Conservation (phyloP, 1,140 invertebrate genomes). For the Oryctes rhinoceros region DNA sequence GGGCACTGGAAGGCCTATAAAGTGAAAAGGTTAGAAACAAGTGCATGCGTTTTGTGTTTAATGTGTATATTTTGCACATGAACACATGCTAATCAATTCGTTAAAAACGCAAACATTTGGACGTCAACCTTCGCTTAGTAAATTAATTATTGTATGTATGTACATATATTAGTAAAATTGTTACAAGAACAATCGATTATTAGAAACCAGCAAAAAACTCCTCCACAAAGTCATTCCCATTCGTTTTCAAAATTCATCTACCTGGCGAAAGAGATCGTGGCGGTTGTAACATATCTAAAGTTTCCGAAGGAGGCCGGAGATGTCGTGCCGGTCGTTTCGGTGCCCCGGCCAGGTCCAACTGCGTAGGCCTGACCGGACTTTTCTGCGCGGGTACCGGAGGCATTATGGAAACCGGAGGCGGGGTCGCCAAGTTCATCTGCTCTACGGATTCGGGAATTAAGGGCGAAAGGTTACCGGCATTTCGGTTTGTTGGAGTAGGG, state of each 20-base stretch:
- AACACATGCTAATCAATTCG: not conserved
- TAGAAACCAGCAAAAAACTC: not conserved
- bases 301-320: slow-evolving; percentile 53
- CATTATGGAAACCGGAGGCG: slow-evolving; percentile 51
- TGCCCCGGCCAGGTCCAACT: slow-evolving; percentile 56
- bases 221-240: slow-evolving; percentile 7
- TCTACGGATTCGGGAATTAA: slow-evolving; percentile 55
- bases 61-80: too few species aligned
- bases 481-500: slow-evolving; percentile 31
- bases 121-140: not conserved
- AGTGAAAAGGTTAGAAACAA: too few species aligned
- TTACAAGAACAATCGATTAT: not conserved
- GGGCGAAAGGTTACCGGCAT: slow-evolving; percentile 39
- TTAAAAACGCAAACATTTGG: not conserved
- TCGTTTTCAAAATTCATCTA: slow-evolving; percentile 40
- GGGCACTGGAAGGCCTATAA: too few species aligned
- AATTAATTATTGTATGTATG: not conserved
- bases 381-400: slow-evolving; percentile 25
- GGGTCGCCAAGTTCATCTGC: slow-evolving; percentile 45
- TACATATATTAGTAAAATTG: slow-evolving; percentile 12
- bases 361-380: slow-evolving; percentile 56
- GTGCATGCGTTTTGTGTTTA: too few species aligned
- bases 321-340: slow-evolving; percentile 59
- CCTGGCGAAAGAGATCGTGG: slow-evolving; percentile 52
- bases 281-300: slow-evolving; percentile 42